phyloP scores from a whole-genome alignment of 2,888 invertebrate genomes.

The Pseudococcus jackbeardsleyi region DNA sequence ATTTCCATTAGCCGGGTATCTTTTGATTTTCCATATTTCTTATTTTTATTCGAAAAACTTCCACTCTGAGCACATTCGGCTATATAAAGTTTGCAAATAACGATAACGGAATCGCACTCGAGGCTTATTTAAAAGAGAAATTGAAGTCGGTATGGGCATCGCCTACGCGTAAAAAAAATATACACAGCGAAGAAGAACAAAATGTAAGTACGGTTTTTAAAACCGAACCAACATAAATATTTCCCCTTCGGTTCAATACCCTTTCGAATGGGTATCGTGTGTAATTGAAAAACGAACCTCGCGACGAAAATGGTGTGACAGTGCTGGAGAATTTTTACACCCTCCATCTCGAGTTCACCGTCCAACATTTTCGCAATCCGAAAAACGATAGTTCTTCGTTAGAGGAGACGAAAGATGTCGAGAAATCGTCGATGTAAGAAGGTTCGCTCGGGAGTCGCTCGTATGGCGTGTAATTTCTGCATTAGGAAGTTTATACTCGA shows the following conservation, averaged over 20 bases:
- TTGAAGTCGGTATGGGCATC: not conserved
- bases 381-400: not conserved
- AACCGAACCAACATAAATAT: conserved; percentile 12
- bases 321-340: not conserved
- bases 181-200: not conserved
- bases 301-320: not conserved
- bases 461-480: conserved; percentile 9
- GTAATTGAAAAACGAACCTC: conserved; percentile 20
- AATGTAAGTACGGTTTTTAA: not conserved
- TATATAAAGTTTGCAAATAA: not conserved
- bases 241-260: conserved; percentile 35
- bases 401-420: not conserved
- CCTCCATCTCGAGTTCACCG: not conserved
- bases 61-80: not conserved
- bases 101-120: conserved; percentile 9
- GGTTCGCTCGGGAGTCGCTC: not conserved
- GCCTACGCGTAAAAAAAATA: not conserved
- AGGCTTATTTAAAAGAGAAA: not conserved
- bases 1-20: not conserved
- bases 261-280: conserved; percentile 7
- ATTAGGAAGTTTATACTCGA: not conserved
- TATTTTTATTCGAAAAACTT: conserved; percentile 27
- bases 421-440: not conserved
- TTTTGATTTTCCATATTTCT: conserved; percentile 4
- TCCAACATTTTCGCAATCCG: not conserved